phyloP scores from a whole-genome alignment of 2,888 invertebrate species.

The Schizaphis graminum region DNA sequence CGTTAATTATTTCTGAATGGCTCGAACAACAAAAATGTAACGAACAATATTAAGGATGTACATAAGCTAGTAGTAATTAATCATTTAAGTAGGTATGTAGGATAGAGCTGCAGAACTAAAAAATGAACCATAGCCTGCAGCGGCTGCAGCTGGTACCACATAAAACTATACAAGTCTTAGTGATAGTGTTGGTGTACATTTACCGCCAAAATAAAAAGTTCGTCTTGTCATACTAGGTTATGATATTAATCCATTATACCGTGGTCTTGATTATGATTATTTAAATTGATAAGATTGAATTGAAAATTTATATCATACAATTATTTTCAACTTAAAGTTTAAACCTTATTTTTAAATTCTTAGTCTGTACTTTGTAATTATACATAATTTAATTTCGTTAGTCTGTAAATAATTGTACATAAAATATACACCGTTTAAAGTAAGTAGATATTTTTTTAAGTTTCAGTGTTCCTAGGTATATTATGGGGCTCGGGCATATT shows the following conservation, averaged over 20 bases:
- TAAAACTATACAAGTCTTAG: too few relatives aligned
- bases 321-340: not conserved
- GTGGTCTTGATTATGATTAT: not conserved
- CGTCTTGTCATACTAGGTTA: conserved; percentile 36
- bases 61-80: not conserved
- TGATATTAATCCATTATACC: conserved; percentile 5
- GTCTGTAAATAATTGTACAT: conserved; percentile 35
- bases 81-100: not conserved
- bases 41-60: not conserved
- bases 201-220: conserved; percentile 50
- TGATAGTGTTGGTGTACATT: not conserved
- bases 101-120: not conserved
- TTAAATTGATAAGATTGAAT: conserved; percentile 36
- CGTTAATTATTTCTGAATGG: not conserved
- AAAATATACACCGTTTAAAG: not conserved
- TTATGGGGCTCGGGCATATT: too few relatives aligned
- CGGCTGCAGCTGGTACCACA: too few relatives aligned
- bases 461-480: not conserved
- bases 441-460: conserved; percentile 4
- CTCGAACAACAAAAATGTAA: not conserved
- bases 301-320: not conserved
- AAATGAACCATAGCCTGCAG: too few relatives aligned
- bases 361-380: not conserved
- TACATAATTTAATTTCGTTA: not conserved
- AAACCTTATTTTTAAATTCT: not conserved